Base-by-base conservation (phyloP, 2,797 vertebrate species). In the Craterocephalus amniculus region DNA sequence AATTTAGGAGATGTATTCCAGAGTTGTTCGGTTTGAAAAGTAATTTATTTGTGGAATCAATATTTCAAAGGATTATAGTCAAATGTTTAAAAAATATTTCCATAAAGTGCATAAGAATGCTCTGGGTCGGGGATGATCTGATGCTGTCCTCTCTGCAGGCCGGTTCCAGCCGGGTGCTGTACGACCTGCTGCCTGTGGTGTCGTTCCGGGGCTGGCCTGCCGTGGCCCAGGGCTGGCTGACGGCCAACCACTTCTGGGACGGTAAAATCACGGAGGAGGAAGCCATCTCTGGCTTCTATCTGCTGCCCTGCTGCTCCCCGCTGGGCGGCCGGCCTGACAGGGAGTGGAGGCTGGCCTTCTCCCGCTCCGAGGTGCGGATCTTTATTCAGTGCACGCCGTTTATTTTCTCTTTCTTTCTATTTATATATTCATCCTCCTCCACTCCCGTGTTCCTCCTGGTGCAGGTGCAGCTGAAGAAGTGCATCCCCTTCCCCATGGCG, bases 181-280 rank as follows among this genome's bases (percentile, higher is more conserved):
- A 97, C 54, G 96, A 98, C 77, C 81, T 98, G 69, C 90, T 97
- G 63, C 96, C 96, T 0, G 96, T 96, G 76, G 96, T 97, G 66
- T 95, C 95, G 0, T 95, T 98, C 62, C 87, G 93, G 13, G 96
- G 97, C 58, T 97, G 96, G 97, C 96, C 96, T 0, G 94, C 94
- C 0, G 94, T 94, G 20, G 95, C 95, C 29, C 95, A 95, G 38
- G 92, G 94, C 65, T 96, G 95, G 95, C 93, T 96, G 60, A 93
- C 91, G 0, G 94, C 94, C 81, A 95, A 93, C 86, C 96, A 97
- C 83, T 96, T 96, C 74, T 97, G 95, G 97, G 96, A 95, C 0
- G 95, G 95, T 20, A 96, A 95, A 64, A 94, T 96, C 90, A 94
- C 86, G 0, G 95, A 95, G 69, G 95, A 95, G 81, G 94, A 95